These are phyloP conservation scores for Venturia canescens DNA, from an alignment of 1,140 invertebrate genomes.

Conservation along the genomic window DNA sequence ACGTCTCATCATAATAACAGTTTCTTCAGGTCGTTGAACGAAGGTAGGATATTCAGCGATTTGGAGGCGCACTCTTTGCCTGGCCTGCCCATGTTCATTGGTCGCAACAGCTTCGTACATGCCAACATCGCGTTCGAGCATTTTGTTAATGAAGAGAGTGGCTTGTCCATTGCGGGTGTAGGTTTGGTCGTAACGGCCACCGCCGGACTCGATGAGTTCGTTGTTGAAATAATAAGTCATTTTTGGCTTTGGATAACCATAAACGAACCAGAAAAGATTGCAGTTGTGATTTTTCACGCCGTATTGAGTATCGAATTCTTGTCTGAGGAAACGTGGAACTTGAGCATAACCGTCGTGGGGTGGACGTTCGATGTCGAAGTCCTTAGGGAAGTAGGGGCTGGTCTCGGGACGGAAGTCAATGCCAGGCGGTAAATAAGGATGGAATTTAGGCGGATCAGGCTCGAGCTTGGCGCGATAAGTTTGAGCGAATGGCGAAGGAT, in stretches of 20 bases:
- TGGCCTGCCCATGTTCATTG: slow-evolving; percentile 94
- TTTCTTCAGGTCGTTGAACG: slow-evolving; percentile 90
- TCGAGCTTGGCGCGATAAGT: slow-evolving; percentile 88
- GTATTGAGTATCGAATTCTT: slow-evolving; percentile 90
- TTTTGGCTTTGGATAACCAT: slow-evolving; percentile 94
- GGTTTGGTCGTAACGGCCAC: slow-evolving; percentile 88
- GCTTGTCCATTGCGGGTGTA: slow-evolving; percentile 94
- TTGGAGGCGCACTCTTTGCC: slow-evolving; percentile 89
- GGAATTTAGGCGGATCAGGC: slow-evolving; percentile 87
- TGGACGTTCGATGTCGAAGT: slow-evolving; percentile 92
- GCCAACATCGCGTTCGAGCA: slow-evolving; percentile 94
- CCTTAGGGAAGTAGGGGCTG: slow-evolving; percentile 92
- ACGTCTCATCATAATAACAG: slow-evolving; percentile 85
- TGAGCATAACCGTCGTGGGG: slow-evolving; percentile 90
- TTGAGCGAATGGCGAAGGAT: slow-evolving; percentile 91
- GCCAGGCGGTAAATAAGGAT: slow-evolving; percentile 87
- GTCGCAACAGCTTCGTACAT: slow-evolving; percentile 94
- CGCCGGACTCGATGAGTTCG: slow-evolving; percentile 87
- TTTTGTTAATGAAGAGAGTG: slow-evolving; percentile 90
- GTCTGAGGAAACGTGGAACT: slow-evolving; percentile 88
- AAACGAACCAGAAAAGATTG: slow-evolving; percentile 94
- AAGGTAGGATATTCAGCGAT: slow-evolving; percentile 96
- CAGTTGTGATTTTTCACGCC: slow-evolving; percentile 92
- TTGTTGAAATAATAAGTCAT: slow-evolving; percentile 93
- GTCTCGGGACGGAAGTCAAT: slow-evolving; percentile 91